Evolutionary conservation across 2,888 invertebrate genomes (phyloP).

Genomic region (Polyommatus icarus): DNA sequence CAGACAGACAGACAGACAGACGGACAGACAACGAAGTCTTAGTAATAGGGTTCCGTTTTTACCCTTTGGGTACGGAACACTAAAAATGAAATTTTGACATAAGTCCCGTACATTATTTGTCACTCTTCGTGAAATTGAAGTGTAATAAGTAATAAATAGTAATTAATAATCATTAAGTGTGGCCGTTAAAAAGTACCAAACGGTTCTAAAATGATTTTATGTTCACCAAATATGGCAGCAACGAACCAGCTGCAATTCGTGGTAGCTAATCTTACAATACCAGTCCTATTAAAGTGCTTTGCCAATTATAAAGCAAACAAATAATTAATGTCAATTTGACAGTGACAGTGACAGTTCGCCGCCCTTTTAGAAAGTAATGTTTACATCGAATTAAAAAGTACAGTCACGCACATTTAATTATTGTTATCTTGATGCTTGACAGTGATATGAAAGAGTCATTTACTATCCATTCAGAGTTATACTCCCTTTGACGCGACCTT

Average conservation of each 20-base stretch:
- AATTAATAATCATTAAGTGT: too few species aligned
- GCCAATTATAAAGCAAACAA: conserved; percentile 21
- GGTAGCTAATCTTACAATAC: neutral
- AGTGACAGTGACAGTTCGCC: neutral
- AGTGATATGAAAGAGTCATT: conserved; percentile 1
- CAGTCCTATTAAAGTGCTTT: neutral
- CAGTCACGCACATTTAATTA: conserved; percentile 13
- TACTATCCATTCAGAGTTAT: neutral
- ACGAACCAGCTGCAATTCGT: neutral
- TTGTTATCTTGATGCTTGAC: conserved; percentile 9
- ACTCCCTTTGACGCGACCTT: neutral
- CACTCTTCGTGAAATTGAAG: too few species aligned
- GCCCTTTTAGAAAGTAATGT: neutral
- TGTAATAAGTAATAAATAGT: too few species aligned
- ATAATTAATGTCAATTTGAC: conserved; percentile 14
- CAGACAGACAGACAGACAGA: too few species aligned
- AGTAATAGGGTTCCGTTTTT: too few species aligned
- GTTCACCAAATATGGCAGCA: neutral
- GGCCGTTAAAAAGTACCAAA: neutral
- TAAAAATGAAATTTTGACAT: too few species aligned
- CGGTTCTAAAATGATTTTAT: neutral
- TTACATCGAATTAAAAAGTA: neutral
- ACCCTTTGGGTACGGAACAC: too few species aligned
- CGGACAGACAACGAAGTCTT: too few species aligned
- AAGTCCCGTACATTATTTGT: too few species aligned